Base-by-base conservation (phyloP, 2,888 invertebrate genomes). In the Xanthostigma xanthostigma region DNA sequence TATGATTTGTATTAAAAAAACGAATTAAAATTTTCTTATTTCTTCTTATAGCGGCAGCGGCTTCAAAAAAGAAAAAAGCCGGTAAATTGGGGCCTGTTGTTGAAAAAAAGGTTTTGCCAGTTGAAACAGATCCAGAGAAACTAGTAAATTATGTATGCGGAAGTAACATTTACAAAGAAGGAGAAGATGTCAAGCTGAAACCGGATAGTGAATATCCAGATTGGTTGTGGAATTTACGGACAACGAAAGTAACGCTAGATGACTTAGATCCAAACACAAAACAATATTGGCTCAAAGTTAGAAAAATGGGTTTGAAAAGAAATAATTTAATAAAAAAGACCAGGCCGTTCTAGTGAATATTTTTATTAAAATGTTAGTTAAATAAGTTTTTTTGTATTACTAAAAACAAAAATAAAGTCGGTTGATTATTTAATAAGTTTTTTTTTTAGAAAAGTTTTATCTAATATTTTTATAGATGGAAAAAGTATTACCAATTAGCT, bases 191-290 rank as follows among this genome's bases (percentile, higher is more conserved):
- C 0, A 75, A 85, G 67, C 51, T 82, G 13, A 81, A 81, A 63
- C 75, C 81, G 0, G 84, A 89, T 60, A 72, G 71, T 17, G 89
- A 92, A 62, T 96, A 96, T 67, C 96, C 95, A 0, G 82, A 83
- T 2, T 96, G 95, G 95, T 68, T 96, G 51, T 95, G 93, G 94
- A 69, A 60, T 3, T 60, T 95, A 11, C 68, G 77, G 56, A 75
- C 76, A 12, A 84, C 81, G 3, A 65, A 72, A 6, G 72, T 75
- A 6, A 70, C 75, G 1, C 62, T 93, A 1, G 78, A 82, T 49
- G 84, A 87, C 58, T 61, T 93, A 50, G 89, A 91, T 63, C 86
- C 86, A 4, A 71, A 78, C 58, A 76, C 81, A 9, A 82, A 84
- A 64, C 72, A 78, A 58, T 96, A 94, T 67, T 95, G 93, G 92